Evolutionary conservation across 1,140 invertebrate genomes (phyloP), one percentile per base, ranked within the genome.

Genomic region (Drosophila azteca): DNA sequence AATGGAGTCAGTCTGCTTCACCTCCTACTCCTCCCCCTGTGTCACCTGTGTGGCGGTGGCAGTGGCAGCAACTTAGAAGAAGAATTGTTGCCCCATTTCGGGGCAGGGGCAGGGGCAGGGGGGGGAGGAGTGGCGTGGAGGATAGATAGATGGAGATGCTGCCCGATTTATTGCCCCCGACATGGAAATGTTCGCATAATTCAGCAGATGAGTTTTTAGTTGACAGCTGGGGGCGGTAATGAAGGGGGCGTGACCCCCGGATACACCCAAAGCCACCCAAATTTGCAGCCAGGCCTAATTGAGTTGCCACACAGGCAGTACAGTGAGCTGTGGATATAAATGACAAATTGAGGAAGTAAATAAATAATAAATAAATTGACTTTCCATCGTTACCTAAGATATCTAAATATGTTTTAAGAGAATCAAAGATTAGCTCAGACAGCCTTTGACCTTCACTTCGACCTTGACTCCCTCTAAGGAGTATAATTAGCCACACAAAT

Each of bases 161-260:
- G 55, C 52, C 60, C 44, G 63, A 84, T 84, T 79, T 84, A 84
- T 84, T 71, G 76, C 63, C 4, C 24, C 31, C 31, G 2, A 9
- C 8, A 31, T 68, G 60, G 46, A 71, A 79, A 70, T 75, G 65
- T 49, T 45, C 65, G 58, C 62, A 75, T 66, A 83, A 77, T 74
- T 82, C 61, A 78, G 63, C 70, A 78, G 61, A 70, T 78, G 70
- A 63, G 62, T 66, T 73, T 81, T 73, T 71, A 77, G 73, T 81
- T 77, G 67, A 72, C 77, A 79, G 70, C 20, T 22, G 26, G 22
- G 22, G 46, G 4, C n/a, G n/a, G 17, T 29, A n/a, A 66, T 55
- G 50, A 50, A 2, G 46, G 46, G 39, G 45, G 49, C 17, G 60
- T 22, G 44, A 4, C 31, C 9, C 31, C 9, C 9, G 8, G 39